Conservation (phyloP, 1,140 invertebrate species). For the Apolygus lucorum region DNA sequence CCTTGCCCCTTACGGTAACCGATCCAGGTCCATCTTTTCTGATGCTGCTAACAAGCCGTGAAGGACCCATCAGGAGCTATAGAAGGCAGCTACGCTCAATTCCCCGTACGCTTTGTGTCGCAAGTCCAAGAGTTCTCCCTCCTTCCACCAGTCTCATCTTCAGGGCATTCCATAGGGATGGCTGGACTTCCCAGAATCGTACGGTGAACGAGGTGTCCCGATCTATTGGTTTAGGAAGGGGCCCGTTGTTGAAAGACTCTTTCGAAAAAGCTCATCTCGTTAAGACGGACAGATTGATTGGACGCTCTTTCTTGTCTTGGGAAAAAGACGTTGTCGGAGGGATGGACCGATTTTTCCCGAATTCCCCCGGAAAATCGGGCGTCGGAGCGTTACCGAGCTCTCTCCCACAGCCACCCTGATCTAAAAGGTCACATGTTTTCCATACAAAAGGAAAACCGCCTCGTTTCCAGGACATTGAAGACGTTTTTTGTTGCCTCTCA, state of each 20-base stretch:
- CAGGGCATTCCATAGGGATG: not conserved
- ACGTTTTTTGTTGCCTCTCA: no score
- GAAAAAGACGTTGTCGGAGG: not conserved
- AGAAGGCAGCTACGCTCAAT: not conserved
- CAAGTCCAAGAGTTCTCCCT: no score
- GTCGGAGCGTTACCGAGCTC: not conserved
- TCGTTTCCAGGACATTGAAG: no score
- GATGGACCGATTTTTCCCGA: not conserved
- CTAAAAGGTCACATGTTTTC: no score
- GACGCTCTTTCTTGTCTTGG: not conserved
- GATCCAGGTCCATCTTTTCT: not conserved
- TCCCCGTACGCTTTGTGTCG: not conserved
- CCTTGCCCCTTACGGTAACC: not conserved
- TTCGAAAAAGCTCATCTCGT: not conserved
- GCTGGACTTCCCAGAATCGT: not conserved
- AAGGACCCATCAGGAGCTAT: not conserved
- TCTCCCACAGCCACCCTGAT: not conserved
- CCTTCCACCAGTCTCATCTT: not conserved
- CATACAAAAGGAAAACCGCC: no score
- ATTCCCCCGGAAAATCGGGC: not conserved
- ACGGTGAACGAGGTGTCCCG: not conserved
- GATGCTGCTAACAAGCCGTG: not conserved
- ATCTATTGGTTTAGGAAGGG: not conserved
- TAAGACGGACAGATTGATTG: not conserved
- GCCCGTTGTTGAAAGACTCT: not conserved